Percentiles rank a stretch among this genome's conserved stretches.
Conservation (phyloP, 2,113 vertebrate genomes). For the Tragelaphus strepsiceros region DNA sequence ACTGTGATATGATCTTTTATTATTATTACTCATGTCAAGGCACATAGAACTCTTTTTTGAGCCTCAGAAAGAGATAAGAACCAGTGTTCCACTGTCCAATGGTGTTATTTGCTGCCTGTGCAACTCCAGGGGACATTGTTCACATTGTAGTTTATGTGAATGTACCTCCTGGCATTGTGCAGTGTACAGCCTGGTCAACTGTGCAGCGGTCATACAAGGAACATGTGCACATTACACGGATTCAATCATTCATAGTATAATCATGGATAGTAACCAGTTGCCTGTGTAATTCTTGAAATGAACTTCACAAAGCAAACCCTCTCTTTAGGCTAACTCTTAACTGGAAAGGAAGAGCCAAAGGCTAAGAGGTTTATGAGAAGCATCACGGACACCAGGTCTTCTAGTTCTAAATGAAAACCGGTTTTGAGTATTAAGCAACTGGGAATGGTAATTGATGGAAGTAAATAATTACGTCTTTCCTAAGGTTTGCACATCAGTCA, state of each 20-base stretch:
- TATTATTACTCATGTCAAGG: neutral
- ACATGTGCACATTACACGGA: neutral
- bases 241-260: neutral
- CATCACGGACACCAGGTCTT: neutral
- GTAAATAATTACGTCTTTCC: conserved; percentile 44
- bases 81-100: neutral
- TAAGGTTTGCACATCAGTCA: neutral
- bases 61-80: neutral
- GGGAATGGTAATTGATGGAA: conserved; percentile 28
- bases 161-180: neutral
- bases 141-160: neutral
- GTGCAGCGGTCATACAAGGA: neutral
- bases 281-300: conserved; percentile 8
- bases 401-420: neutral
- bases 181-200: neutral
- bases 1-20: neutral
- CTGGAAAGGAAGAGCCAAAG: conserved; percentile 35
- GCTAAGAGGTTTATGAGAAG: conserved; percentile 37
- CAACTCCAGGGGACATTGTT: neutral
- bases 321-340: conserved; percentile 40
- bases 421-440: conserved; percentile 41
- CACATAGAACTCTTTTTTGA: neutral
- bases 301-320: neutral
- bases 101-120: neutral
- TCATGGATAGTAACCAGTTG: neutral